Base-by-base conservation (phyloP, 2,888 invertebrate species). In the Catocala nupta region DNA sequence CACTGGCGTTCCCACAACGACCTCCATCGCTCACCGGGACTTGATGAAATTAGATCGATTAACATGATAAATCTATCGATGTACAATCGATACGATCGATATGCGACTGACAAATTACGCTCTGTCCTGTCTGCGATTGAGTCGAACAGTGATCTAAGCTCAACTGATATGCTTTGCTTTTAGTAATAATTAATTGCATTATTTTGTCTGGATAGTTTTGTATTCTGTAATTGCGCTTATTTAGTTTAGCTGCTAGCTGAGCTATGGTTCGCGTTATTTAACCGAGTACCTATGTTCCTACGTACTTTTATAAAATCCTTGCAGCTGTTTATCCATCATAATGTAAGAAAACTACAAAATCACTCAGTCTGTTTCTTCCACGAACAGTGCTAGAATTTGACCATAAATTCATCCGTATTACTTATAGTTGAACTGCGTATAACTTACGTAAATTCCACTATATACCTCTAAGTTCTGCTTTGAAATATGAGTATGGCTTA, bases 1-100 rank as follows among this genome's bases (percentile, higher is more conserved):
- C 87, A 82, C 90, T 91, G 91, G 90, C 90, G 90, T 92, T 93
- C 93, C 93, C 93, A 92, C 90, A 91, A 85, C 88, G 87, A 81
- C 84, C 88, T 86, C 87, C 89, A 88, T 90, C 90, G 90, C 89
- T 90, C 91, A 91, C 87, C 85, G 85, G 80, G 87, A 92, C 86
- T 88, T 90, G 93, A 92, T 89, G 92, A 93, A 93, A 93, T 92
- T 90, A 92, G 92, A 93, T 93, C 93, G 92, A 93, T 93, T 92
- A 92, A 90, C 86, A 86, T 91, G 92, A 93, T 93, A 93, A 91
- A 92, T 90, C 84, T 91, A 90, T 92, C 89, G 90, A 90, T 87
- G 81, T 82, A 81, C 75, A 79, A 77, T 87, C 87, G 88, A 90
- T 90, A 85, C 80, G 80, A 89, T 90, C 86, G 86, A 89, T 88